These are phyloP conservation scores for Melanostigma gelatinosum DNA, from an alignment of 2,113 vertebrate genomes.

Conservation along the genomic window DNA sequence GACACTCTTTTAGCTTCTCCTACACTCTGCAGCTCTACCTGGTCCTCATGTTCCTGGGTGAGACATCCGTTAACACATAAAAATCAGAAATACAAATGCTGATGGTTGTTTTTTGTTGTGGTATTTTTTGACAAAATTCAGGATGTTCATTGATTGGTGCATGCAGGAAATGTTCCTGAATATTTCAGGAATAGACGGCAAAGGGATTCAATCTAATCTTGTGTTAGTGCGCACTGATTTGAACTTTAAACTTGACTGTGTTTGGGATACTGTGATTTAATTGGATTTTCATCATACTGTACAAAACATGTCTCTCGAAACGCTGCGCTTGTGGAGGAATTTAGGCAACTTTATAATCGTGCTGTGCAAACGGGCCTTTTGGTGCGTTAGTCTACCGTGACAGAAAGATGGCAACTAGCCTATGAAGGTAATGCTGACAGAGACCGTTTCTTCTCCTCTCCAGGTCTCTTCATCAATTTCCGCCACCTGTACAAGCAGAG, in stretches of 20 bases:
- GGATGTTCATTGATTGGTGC: too few relatives aligned
- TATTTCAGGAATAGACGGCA: too few relatives aligned
- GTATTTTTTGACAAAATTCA: too few relatives aligned
- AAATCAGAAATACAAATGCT: background rate
- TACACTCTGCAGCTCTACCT: constrained; percentile 90
- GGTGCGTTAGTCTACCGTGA: background rate
- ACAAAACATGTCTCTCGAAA: background rate
- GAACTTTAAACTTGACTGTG: too few relatives aligned
- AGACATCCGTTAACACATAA: constrained; percentile 59
- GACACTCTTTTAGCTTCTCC: constrained; percentile 89
- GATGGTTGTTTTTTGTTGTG: too few relatives aligned
- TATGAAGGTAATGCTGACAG: background rate
- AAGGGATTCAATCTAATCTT: too few relatives aligned
- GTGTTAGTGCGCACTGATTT: background rate
- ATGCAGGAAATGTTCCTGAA: too few relatives aligned
- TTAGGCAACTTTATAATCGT: too few relatives aligned
- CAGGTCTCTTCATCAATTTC: constrained; percentile 90
- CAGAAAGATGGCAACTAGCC: background rate
- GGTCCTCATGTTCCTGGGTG: constrained; percentile 91
- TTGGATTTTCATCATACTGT: background rate
- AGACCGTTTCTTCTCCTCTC: background rate
- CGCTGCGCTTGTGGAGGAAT: too few relatives aligned
- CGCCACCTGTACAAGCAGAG: constrained; percentile 93
- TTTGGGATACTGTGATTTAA: background rate
- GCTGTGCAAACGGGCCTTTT: background rate